Evolutionary conservation across 2,113 vertebrate species (phyloP), one percentile per base, ranked within the genome.

Genomic region (Syngnathus scovelli): DNA sequence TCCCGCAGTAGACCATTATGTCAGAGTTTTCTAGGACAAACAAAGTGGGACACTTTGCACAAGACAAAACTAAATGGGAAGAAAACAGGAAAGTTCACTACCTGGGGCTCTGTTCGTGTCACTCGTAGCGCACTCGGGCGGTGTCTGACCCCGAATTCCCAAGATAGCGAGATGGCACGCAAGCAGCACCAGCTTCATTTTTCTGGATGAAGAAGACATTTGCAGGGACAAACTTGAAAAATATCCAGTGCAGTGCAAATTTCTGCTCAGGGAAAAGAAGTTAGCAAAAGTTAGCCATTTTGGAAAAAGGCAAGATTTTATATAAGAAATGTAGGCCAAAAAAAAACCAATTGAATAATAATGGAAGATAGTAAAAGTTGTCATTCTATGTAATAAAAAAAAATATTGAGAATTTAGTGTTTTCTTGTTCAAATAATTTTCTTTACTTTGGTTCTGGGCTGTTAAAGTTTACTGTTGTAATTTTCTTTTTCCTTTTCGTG

Each of bases 1-100:
- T 83, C 61, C 89, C 87, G 6, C 91, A 92, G 4, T 1, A 0
- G 33, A 92, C 90, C 1, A 3, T 62, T 44, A 92, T 90, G 76
- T 92, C 91, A 0, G 79, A 16, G 69, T 90, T 88, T 46, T 67
- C 91, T 92, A 67, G 10, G 41, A 72, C 66, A 63, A 58, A 46
- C 23, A 49, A 27, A 6, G 10, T 6, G 18, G 7, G 64, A 16
- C 18, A 23, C 4, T 1, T 41, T 0, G 23, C 38, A 39, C 33
- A 36, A 51, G 3, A 41, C 18, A 19, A n/a, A 15, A 33, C 15
- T 2, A 49, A 6, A 37, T 41, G 39, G 51, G 6, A 70, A 36
- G 65, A 19, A 16, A 60, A 19, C 0, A 21, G 13, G 44, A 51
- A 48, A 36, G 11, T 0, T 23, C 69, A 77, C 66, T 70, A 91